Conservation (phyloP, 2,113 vertebrate species). For the Guaruba guarouba region DNA sequence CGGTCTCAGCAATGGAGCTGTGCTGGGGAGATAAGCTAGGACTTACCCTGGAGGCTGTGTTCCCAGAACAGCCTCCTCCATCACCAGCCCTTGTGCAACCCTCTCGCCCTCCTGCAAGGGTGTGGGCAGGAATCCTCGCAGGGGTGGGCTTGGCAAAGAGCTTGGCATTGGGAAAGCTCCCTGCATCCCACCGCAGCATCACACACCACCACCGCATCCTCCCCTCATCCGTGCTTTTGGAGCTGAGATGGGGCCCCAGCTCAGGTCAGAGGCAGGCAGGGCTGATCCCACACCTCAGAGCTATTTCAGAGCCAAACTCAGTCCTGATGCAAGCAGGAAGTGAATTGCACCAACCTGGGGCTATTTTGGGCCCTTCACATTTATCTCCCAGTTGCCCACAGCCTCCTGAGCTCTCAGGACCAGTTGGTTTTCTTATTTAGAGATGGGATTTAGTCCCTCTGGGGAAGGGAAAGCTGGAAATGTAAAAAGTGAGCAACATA, state of each 20-base stretch:
- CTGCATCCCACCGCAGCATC: neutral
- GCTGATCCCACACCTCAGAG: neutral
- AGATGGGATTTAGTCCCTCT: neutral
- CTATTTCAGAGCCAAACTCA: neutral
- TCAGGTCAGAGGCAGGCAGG: neutral
- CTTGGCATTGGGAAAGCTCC: neutral
- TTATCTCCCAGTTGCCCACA: neutral
- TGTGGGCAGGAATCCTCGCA: neutral
- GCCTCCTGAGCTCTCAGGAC: neutral
- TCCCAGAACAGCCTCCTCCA: conserved; percentile 23
- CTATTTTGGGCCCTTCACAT: neutral
- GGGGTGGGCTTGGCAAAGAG: neutral
- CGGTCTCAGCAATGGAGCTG: neutral
- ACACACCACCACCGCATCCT: neutral
- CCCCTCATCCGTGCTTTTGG: neutral
- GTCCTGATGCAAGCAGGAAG: neutral
- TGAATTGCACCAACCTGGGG: neutral
- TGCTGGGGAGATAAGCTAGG: neutral
- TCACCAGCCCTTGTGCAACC: neutral
- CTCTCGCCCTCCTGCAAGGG: neutral
- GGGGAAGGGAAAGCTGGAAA: neutral
- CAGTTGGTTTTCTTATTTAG: neutral
- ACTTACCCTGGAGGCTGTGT: neutral
- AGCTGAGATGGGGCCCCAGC: neutral
- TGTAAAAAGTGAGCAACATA: neutral